These are phyloP conservation scores for Psilopsiagon aurifrons DNA, from an alignment of 2,113 vertebrate species.

Conservation along the genomic window DNA sequence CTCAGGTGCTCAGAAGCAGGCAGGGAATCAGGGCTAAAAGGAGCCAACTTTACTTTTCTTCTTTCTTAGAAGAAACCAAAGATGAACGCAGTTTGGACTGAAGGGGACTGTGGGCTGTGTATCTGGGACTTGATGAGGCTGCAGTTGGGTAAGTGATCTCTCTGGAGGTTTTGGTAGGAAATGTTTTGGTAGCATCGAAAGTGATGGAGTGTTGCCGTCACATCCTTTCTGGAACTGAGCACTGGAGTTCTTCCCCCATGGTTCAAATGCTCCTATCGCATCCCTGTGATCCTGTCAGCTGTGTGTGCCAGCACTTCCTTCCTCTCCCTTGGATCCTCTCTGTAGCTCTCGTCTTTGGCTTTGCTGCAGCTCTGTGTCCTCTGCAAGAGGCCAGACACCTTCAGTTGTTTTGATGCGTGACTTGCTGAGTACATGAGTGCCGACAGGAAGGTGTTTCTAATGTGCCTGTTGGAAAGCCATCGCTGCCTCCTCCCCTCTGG, in stretches of 20 bases:
- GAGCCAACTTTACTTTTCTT: not conserved
- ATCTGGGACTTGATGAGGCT: not conserved
- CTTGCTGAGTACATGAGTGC: not conserved
- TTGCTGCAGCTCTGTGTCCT: not conserved
- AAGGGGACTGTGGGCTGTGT: not conserved
- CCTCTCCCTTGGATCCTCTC: not conserved
- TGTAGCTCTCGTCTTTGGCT: not conserved
- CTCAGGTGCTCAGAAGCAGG: not conserved
- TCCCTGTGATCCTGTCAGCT: not conserved
- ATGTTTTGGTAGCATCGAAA: too few relatives aligned
- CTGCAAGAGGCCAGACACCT: fast-evolving
- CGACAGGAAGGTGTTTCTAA: not conserved
- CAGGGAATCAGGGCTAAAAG: not conserved
- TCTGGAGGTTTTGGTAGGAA: too few relatives aligned
- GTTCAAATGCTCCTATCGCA: not conserved
- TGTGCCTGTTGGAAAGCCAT: not conserved
- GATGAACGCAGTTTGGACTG: not conserved
- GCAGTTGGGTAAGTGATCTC: not conserved
- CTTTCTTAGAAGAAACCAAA: not conserved
- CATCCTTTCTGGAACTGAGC: not conserved
- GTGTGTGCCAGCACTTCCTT: not conserved
- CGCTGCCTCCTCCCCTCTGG: too few relatives aligned
- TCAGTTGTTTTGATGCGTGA: too few relatives aligned
- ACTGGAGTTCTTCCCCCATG: not conserved
- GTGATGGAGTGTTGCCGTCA: not conserved